phyloP scores from a whole-genome alignment of 2,888 invertebrate species.

The Holacanthella duospinosa region DNA sequence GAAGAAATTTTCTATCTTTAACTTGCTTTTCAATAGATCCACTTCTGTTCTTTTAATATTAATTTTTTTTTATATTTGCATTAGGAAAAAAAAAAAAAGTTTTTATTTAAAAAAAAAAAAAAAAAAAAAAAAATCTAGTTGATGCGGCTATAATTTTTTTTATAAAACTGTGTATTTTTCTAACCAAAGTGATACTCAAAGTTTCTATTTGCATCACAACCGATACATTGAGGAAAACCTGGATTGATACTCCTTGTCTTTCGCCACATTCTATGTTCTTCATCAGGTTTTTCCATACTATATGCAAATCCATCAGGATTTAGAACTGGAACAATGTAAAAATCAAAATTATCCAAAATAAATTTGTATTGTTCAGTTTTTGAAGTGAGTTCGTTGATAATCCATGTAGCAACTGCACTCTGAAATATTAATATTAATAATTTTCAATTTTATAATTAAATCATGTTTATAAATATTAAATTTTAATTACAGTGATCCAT shows the following conservation, averaged over 20 bases:
- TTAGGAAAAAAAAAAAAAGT: not conserved
- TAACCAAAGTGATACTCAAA: not conserved
- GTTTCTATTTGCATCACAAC: not conserved
- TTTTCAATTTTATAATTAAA: no score
- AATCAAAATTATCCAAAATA: not conserved
- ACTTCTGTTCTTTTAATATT: no score
- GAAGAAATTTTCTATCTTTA: no score
- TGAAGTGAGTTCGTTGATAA: not conserved
- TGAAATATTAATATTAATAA: no score
- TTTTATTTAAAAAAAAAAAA: no score
- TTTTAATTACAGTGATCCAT: not conserved
- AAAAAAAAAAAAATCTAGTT: no score
- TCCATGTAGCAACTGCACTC: not conserved
- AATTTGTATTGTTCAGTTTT: not conserved
- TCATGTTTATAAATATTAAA: no score
- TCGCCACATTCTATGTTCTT: not conserved
- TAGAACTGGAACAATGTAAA: not conserved
- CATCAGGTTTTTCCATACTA: not conserved
- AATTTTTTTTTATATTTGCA: no score
- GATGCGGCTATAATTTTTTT: no score
- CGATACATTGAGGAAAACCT: not conserved
- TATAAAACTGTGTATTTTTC: no score
- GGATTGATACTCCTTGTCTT: not conserved
- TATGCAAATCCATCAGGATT: constrained; percentile 1
- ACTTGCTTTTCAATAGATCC: no score